These are phyloP conservation scores for Gobio occitaniae DNA, from an alignment of 2,797 vertebrate species.

Conservation along the genomic window DNA sequence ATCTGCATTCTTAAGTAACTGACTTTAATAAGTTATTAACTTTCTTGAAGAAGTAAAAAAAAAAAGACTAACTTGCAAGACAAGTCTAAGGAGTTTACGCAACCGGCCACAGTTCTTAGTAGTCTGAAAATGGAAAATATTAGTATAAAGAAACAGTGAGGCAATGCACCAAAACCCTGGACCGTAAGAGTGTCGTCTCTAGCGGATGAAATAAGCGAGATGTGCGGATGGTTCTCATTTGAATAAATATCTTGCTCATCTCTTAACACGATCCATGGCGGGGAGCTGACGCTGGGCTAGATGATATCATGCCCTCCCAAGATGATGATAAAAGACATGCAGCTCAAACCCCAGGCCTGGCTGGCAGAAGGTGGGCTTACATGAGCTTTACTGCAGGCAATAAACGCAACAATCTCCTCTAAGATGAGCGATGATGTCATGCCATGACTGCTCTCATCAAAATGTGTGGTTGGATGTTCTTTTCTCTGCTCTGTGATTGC, in stretches of 20 bases:
- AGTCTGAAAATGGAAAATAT: neutral
- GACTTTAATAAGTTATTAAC: neutral
- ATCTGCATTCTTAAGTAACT: neutral
- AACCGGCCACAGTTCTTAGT: neutral
- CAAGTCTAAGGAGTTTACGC: neutral
- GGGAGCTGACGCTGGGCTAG: conserved; percentile 63
- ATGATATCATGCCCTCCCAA: conserved; percentile 74
- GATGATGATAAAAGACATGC: conserved; percentile 69
- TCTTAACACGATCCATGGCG: conserved; percentile 59
- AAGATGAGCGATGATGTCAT: conserved; percentile 73
- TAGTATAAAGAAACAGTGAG: neutral
- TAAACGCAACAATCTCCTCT: conserved; percentile 66
- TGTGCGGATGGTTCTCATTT: conserved; percentile 43
- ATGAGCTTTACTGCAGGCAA: conserved; percentile 71
- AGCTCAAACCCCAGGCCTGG: conserved; percentile 55
- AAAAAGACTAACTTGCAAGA: neutral
- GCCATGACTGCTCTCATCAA: conserved; percentile 67
- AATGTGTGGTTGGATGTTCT: conserved; percentile 25
- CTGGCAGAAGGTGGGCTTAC: conserved; percentile 67
- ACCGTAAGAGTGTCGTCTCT: neutral
- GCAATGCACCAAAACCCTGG: neutral
- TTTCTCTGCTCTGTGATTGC: conserved; percentile 24
- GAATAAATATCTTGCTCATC: conserved; percentile 27
- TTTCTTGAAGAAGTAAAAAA: too few species aligned
- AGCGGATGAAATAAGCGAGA: neutral